These are phyloP conservation scores for Gadopsis marmoratus DNA, from an alignment of 2,797 vertebrate species.

Conservation along the genomic window DNA sequence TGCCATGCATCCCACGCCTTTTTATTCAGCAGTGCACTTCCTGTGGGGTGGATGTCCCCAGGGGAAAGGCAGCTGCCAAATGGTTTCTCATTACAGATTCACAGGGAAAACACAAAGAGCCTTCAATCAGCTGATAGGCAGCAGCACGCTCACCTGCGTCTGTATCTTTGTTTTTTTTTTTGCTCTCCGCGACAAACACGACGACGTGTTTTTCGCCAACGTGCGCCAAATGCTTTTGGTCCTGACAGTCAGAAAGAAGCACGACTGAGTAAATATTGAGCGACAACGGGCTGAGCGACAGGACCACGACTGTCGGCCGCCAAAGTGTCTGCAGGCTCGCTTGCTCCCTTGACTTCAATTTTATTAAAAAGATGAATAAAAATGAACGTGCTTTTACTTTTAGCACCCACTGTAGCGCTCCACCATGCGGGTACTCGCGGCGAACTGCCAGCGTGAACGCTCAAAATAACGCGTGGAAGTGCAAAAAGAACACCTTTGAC, in stretches of 20 bases:
- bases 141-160: not conserved
- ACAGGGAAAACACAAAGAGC: constrained; percentile 19
- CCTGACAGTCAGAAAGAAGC: not conserved
- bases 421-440: too few species aligned
- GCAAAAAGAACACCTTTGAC: too few species aligned
- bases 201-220: not conserved
- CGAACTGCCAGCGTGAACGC: too few species aligned
- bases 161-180: not conserved
- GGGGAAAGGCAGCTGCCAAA: constrained; percentile 26
- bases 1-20: constrained; percentile 39
- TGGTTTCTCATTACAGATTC: constrained; percentile 34
- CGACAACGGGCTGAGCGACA: not conserved
- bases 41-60: constrained; percentile 40
- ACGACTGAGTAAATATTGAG: not conserved
- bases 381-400: too few species aligned
- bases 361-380: too few species aligned
- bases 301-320: not conserved
- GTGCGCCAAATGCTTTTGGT: not conserved
- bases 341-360: too few species aligned
- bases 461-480: too few species aligned
- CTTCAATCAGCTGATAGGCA: constrained; percentile 21
- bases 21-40: constrained; percentile 47
- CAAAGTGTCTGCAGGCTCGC: too few species aligned
- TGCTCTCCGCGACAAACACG: not conserved
- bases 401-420: too few species aligned